Evolutionary conservation across 2,113 vertebrate genomes (phyloP).

Genomic region (Mirounga angustirostris): DNA sequence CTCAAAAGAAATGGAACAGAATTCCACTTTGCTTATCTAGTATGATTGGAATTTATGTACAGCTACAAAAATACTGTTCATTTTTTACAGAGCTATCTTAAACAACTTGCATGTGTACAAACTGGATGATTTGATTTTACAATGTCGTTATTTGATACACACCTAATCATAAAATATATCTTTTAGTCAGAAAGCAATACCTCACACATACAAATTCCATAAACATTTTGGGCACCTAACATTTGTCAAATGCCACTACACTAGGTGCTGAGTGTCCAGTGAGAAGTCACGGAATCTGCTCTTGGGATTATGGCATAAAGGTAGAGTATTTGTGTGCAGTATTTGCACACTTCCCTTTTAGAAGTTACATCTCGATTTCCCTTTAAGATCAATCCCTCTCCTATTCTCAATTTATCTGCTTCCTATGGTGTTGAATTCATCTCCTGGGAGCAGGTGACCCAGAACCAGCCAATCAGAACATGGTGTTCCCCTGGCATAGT

Average conservation of each 20-base stretch:
- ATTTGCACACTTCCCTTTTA: neutral
- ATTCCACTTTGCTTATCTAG: neutral
- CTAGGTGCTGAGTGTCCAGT: no score
- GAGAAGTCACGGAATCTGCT: neutral
- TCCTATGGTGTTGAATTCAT: neutral
- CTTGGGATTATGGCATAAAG: neutral
- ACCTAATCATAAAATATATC: neutral
- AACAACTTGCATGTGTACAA: slow-evolving; percentile 25
- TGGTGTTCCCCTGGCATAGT: neutral
- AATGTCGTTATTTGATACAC: slow-evolving; percentile 56
- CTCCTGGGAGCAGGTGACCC: neutral
- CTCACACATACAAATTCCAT: neutral
- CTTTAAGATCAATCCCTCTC: neutral
- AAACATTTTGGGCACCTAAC: neutral
- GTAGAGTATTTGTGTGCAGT: neutral
- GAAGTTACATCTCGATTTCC: slow-evolving; percentile 5
- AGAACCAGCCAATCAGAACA: neutral
- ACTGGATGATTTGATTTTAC: slow-evolving; percentile 42
- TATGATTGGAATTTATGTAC: slow-evolving; percentile 41
- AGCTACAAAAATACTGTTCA: slow-evolving; percentile 32
- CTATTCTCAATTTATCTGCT: neutral
- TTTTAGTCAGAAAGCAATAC: slow-evolving; percentile 54
- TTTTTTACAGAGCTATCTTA: slow-evolving; percentile 29
- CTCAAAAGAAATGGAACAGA: neutral
- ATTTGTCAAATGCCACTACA: neutral